Base-by-base conservation (phyloP, 2,888 invertebrate species). In the Polydrusus pterygomalis region DNA sequence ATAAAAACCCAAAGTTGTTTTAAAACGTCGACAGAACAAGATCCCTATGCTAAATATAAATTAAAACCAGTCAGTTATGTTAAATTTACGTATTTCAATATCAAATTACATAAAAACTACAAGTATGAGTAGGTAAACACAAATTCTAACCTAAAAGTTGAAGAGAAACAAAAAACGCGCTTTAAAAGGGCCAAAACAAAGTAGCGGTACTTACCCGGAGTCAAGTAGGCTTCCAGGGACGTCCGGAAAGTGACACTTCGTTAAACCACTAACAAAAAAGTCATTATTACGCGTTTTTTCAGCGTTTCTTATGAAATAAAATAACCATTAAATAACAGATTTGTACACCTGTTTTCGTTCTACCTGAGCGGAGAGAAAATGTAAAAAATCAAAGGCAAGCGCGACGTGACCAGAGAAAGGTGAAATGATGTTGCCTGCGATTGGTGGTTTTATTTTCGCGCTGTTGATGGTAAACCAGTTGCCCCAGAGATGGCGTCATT, bases 101-200 rank as follows among this genome's bases (percentile, higher is more conserved):
- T 45, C 18, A 17, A 60, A 60, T 60, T 60, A 60, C 58, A 60
- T 38, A 60, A 34, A 60, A 60, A 38, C 11, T 60, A 34, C 17
- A 40, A 20, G 13, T 62, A 8, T 9, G 11, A 34, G 34, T 11
- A 49, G 17, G 62, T 70, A 62, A 60, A 60, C 60, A 70, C 47
- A 20, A 34, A 62, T 51, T 47, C 47, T 70, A 70, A 70, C 70
- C 70, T 70, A 47, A 15, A 60, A 70, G 9, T 49, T 56, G 1
- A 2, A 11, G 20, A 54, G 56, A 25, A 65, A 49, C 51, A 38
- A 40, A 68, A 25, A 65, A 49, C 51, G 18, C 34, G 15, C 34
- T 9, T 38, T 25, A 54, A 67, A 68, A 17, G 20, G 6, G 5
- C 17, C 18, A 13, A 47, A 25, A 49, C 17, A 63, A 34, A 17